Evolutionary conservation across 2,797 vertebrate genomes (phyloP), one percentile per base, ranked within the genome.

Genomic region (Mus caroli): DNA sequence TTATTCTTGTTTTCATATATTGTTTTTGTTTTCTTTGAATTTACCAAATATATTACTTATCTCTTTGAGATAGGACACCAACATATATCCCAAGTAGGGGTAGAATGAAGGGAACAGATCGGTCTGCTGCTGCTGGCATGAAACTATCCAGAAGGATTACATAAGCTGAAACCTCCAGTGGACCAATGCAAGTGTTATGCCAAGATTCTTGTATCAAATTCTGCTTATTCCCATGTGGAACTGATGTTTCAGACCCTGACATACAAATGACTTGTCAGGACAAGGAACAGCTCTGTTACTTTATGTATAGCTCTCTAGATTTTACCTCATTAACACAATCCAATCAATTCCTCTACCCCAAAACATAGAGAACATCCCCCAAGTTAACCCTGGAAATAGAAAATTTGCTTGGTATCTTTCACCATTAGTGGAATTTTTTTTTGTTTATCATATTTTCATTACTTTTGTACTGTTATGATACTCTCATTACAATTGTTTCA

Each of bases 371-470:
- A 71, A 15, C 31, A 67, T 12, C 13, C 64, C 12, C 19, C 12
- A 52, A 14, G 50, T 67, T n/a, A 19, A 17, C 13, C 3, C 13
- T 0, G 13, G 1, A 0, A 8, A 52, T 54, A 15, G 12, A 54
- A 52, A 52, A 10, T 22, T 37, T 54, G 64, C 9, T 54, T 11
- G 11, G 22, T 10, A 37, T 54, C 12, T 4, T 14, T 37, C 8
- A 54, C 1, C 13, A 37, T 73, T 40, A 37, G 15, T 54, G 4
- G 3, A 1, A 37, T 0, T 71, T 71, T 71, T 7, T 10, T 54
- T 71, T 67, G 50, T 37, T 85, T 15, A 37, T 50, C 10, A 50
- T 50, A 50, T 50, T 50, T 8, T 50, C 50, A 50, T 50, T 50
- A 50, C 50, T 50, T 50, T 50, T 50, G 9, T 50, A 50, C 50